Base-by-base conservation (phyloP, 2,888 invertebrate species). In the Brachylomia viminalis region DNA sequence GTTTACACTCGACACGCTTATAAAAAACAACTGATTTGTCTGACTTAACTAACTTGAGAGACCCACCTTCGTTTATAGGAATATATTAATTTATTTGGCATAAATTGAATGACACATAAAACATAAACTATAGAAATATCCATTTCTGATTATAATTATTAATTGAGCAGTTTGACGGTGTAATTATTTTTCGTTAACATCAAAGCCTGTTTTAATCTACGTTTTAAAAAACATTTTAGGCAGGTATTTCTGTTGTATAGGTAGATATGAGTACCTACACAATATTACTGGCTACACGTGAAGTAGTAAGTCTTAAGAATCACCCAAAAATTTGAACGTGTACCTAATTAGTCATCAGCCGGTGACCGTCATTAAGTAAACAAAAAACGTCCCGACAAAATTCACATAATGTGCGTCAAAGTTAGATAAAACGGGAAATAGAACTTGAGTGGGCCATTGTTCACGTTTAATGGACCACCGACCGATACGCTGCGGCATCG, bases 391-490 rank as follows among this genome's bases (percentile, higher is more conserved):
- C 87, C 93, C 93, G 93, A 90, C 93, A 92, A 92, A 94, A 93
- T 93, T 94, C 94, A 95, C 95, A 93, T 95, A 94, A 95, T 93
- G 92, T 94, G 93, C 94, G 95, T 95, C 92, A 95, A 93, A 95
- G 91, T 93, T 93, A 94, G 95, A 95, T 95, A 95, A 95, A 95
- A 92, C 92, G 91, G 94, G 94, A 93, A 95, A 95, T 94, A 95
- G 94, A 93, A 93, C 90, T 91, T 91, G 92, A 95, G 95, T 92
- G 93, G 93, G 78, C 95, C 94, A 95, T 96, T 96, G 96, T 96
- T 95, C 92, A 92, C 80, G 83, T 89, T 94, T 95, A 95, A 95
- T 95, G 96, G 96, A 95, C 96, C 96, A 95, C 96, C 95, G 94
- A 91, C 92, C 90, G 93, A 92, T 92, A 90, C 88, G 86, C 89